Evolutionary conservation across 2,888 invertebrate species (phyloP).

Genomic region (Tetropium fuscum): DNA sequence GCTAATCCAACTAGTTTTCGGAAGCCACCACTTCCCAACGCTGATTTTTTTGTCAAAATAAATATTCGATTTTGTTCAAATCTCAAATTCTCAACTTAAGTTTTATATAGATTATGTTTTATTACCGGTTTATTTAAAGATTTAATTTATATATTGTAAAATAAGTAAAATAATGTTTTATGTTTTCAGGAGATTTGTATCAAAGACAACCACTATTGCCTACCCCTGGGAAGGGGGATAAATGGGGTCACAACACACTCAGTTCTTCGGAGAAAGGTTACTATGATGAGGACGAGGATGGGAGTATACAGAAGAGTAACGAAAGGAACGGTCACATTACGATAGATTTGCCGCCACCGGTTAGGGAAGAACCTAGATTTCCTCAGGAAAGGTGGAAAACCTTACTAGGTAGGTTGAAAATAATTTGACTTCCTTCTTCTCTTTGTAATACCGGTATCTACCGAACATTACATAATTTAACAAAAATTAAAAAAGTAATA

Average conservation of each 20-base stretch:
- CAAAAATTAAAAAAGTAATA: too few relatives aligned
- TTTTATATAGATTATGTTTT: too few relatives aligned
- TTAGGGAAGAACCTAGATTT: constrained; percentile 80
- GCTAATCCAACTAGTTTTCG: too few relatives aligned
- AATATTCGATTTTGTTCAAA: too few relatives aligned
- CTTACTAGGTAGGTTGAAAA: constrained; percentile 66
- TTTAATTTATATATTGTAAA: too few relatives aligned
- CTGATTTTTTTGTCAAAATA: too few relatives aligned
- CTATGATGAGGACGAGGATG: constrained; percentile 67
- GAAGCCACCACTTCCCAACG: too few relatives aligned
- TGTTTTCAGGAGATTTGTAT: constrained; percentile 67
- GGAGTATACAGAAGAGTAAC: constrained; percentile 59
- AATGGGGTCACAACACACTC: constrained; percentile 65
- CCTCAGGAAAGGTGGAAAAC: constrained; percentile 91
- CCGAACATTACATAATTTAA: neutral
- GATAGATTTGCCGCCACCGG: constrained; percentile 75
- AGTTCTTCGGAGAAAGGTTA: constrained; percentile 61
- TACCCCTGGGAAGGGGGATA: constrained; percentile 66
- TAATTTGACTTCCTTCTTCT: neutral
- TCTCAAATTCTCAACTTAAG: too few relatives aligned
- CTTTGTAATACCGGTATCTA: neutral
- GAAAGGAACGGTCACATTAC: constrained; percentile 70
- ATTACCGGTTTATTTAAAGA: too few relatives aligned
- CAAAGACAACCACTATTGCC: constrained; percentile 73
- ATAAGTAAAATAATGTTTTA: too few relatives aligned